These are phyloP conservation scores for Sarcophaga carnaria DNA, from an alignment of 2,888 invertebrate species.

Conservation along the genomic window DNA sequence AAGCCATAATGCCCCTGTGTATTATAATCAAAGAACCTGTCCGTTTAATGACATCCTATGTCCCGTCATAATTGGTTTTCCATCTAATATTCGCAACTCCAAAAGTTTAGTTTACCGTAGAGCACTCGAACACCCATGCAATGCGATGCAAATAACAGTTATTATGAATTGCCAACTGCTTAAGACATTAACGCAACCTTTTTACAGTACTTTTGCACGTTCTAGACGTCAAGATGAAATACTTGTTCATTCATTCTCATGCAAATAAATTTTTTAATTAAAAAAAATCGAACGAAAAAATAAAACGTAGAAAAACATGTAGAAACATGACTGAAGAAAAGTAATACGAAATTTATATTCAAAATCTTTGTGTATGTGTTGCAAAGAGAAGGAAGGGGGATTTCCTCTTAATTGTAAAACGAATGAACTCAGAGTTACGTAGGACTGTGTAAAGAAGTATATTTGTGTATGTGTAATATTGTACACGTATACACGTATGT, in stretches of 20 bases:
- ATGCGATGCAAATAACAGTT: slow-evolving; percentile 7
- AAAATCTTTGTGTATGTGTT: neutral
- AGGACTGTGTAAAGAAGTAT: neutral
- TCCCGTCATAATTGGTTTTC: too few relatives aligned
- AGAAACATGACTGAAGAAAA: neutral
- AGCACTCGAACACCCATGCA: too few relatives aligned
- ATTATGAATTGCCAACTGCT: slow-evolving; percentile 46
- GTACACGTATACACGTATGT: neutral
- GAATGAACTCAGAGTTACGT: slow-evolving; percentile 31
- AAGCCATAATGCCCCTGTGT: too few relatives aligned
- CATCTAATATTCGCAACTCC: too few relatives aligned
- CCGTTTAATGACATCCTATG: too few relatives aligned
- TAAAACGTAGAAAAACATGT: too few relatives aligned
- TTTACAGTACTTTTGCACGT: slow-evolving; percentile 78
- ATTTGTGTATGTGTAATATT: neutral
- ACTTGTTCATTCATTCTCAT: neutral
- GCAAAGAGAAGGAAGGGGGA: slow-evolving; percentile 3
- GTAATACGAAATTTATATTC: neutral
- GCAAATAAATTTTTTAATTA: too few relatives aligned
- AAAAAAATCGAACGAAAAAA: slow-evolving; percentile 34
- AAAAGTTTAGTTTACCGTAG: too few relatives aligned
- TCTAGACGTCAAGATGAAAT: slow-evolving; percentile 72
- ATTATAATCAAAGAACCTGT: too few relatives aligned
- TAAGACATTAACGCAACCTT: slow-evolving; percentile 70
- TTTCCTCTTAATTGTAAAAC: slow-evolving; percentile 26